Conservation (phyloP, 1,140 invertebrate genomes). For the Stenopsyche tienmushanensis region DNA sequence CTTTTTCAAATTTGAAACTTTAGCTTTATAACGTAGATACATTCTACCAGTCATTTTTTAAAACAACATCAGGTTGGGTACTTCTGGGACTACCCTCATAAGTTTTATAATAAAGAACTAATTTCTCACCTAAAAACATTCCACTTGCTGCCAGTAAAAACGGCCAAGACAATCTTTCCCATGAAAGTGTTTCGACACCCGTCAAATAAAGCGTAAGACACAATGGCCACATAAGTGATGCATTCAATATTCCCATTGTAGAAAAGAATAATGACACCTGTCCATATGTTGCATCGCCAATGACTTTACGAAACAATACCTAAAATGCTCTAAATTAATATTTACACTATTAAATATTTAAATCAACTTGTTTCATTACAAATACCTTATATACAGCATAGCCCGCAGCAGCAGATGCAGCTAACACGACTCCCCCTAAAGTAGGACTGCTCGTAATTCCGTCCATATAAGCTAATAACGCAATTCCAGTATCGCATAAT, state of each 20-base stretch:
- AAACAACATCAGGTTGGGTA: background rate
- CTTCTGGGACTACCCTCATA: too few species aligned
- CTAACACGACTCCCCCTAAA: slow-evolving; percentile 86
- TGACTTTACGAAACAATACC: slow-evolving; percentile 88
- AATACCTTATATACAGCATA: slow-evolving; percentile 89
- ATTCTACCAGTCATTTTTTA: background rate
- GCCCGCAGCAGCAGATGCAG: slow-evolving; percentile 82
- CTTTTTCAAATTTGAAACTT: too few species aligned
- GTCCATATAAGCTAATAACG: slow-evolving; percentile 92
- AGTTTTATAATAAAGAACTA: background rate
- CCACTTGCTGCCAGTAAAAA: slow-evolving; percentile 74
- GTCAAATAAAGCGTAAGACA: slow-evolving; percentile 81
- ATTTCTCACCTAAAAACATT: slow-evolving; percentile 69
- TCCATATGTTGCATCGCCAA: slow-evolving; percentile 86
- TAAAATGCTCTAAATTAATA: slow-evolving; percentile 44
- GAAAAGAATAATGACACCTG: slow-evolving; percentile 88
- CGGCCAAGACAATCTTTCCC: slow-evolving; percentile 78
- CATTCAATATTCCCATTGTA: slow-evolving; percentile 80
- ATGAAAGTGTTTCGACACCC: slow-evolving; percentile 76
- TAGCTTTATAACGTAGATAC: background rate
- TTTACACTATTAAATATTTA: slow-evolving; percentile 6
- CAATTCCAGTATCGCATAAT: slow-evolving; percentile 90
- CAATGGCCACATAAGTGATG: slow-evolving; percentile 82
- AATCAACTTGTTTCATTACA: slow-evolving; percentile 13
- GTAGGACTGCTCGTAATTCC: slow-evolving; percentile 88